Conservation (phyloP, 2,888 invertebrate genomes). For the Carcina quercana region DNA sequence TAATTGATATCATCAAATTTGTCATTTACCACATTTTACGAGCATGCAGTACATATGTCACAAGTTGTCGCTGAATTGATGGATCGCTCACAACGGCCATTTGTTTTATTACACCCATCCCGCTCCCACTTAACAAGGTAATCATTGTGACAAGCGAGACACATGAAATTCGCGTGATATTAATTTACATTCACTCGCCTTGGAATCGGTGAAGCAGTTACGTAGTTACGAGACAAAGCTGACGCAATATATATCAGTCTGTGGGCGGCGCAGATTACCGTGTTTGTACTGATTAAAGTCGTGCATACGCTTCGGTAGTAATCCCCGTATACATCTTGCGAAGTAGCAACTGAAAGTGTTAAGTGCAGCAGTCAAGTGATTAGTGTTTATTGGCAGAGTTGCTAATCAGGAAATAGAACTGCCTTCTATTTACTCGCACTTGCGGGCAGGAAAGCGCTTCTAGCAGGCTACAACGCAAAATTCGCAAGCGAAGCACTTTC, state of each 20-base stretch:
- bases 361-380: too few relatives aligned
- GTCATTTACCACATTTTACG: conserved; percentile 30
- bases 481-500: too few relatives aligned
- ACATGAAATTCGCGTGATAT: conserved; percentile 27
- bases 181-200: conserved; percentile 29
- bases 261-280: conserved; percentile 1
- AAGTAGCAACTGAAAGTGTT: too few relatives aligned
- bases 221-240: conserved; percentile 3
- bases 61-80: conserved; percentile 15
- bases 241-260: not conserved
- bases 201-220: conserved; percentile 21
- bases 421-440: too few relatives aligned
- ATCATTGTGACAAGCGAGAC: conserved; percentile 30
- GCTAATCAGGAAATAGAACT: too few relatives aligned
- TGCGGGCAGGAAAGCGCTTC: too few relatives aligned
- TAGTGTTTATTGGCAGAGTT: too few relatives aligned
- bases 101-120: conserved; percentile 9
- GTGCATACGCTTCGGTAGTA: too few relatives aligned
- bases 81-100: conserved; percentile 18
- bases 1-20: conserved; percentile 14
- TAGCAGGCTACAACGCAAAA: too few relatives aligned
- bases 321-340: too few relatives aligned
- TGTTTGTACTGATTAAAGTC: not conserved
- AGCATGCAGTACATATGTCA: conserved; percentile 12
- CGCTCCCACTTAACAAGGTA: conserved; percentile 23